Base-by-base conservation (phyloP, 2,113 vertebrate species). In the Todiramphus chloris region DNA sequence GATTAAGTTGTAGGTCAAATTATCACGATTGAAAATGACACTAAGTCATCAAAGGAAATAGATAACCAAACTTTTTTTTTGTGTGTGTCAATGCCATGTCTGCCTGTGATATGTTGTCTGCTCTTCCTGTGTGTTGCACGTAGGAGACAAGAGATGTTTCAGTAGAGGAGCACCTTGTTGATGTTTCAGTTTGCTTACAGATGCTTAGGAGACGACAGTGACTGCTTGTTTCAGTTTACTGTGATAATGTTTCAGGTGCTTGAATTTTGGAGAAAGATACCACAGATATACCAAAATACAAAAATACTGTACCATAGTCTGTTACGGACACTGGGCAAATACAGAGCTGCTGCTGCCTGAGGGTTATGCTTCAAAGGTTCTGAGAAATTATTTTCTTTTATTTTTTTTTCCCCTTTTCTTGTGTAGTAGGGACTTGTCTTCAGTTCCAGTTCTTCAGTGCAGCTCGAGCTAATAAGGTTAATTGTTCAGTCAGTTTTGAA, bases 381-480 rank as follows among this genome's bases (percentile, higher is more conserved):
- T 66, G 39, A 68, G 19, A 51, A 51, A 51, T 31, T 8, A 7
- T 39, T 53, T 6, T 25, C 16, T 50, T 2, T 55, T 41, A 8
- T 21, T 20, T 46, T 2, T 46, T 55, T 63, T 50, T 70, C 77
- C 62, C 10, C 30, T 18, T 80, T 35, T 77, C 48, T 28, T 10
- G 10, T 24, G 64, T 82, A 74, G 33, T 55, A 82, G 75, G 1
- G 14, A 30, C 58, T 72, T 1, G 1, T 75, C 39, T 90, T 87
- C 37, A 58, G 28, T 94, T 91, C 91, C 24, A 76, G 48, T 85
- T 96, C 51, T 87, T 94, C 68, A 75, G 80, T 77, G 82, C 59
- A 76, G 39, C 60, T 66, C 53, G 41, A 43, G n/a, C 79, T 95
- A 89, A 69, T 95, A 56, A 92, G 44, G 72, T 95, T 94, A 94